phyloP scores from a whole-genome alignment of 1,140 invertebrate species.

The Halictus rubicundus region DNA sequence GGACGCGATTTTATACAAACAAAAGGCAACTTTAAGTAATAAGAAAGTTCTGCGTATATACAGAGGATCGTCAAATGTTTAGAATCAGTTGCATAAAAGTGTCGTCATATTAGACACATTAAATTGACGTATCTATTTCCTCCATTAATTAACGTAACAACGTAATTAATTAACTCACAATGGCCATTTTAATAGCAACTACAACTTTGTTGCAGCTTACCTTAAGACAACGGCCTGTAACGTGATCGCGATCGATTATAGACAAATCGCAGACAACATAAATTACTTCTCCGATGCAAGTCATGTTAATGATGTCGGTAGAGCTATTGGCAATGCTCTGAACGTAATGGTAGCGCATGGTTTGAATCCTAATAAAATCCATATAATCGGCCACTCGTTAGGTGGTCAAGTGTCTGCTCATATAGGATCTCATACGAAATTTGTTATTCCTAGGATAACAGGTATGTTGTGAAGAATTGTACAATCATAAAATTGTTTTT shows the following conservation, averaged over 20 bases:
- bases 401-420: constrained; percentile 88
- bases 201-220: neutral
- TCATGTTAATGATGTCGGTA: constrained; percentile 59
- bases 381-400: constrained; percentile 88
- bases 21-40: too few species aligned
- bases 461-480: constrained; percentile 52
- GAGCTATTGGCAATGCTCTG: constrained; percentile 48
- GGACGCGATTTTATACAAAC: too few species aligned
- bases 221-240: neutral
- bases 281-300: neutral
- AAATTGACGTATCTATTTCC: too few species aligned
- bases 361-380: constrained; percentile 78
- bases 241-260: neutral
- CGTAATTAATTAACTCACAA: too few species aligned
- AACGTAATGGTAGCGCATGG: constrained; percentile 61
- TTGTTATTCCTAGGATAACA: constrained; percentile 69
- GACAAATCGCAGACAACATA: neutral
- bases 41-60: too few species aligned
- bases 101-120: too few species aligned
- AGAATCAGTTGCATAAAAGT: too few species aligned
- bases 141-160: too few species aligned
- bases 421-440: constrained; percentile 80
- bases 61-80: too few species aligned
- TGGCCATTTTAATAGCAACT: neutral
- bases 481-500: too few species aligned